These are phyloP conservation scores for Thymelicus acteon DNA, from an alignment of 2,888 invertebrate species.

Conservation along the genomic window DNA sequence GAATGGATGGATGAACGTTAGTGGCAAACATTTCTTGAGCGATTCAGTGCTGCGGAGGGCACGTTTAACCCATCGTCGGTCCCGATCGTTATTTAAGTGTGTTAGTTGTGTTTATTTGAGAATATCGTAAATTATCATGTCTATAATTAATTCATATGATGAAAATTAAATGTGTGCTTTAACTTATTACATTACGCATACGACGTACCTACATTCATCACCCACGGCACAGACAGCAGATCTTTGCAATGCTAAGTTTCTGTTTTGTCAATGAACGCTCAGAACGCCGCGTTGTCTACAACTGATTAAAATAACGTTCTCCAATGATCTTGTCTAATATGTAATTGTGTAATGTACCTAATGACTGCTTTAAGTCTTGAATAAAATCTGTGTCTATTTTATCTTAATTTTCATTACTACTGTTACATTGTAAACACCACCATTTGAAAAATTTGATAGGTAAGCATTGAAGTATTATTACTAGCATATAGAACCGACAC, in stretches of 20 bases:
- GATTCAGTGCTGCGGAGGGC: too few relatives aligned
- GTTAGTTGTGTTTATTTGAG: background rate
- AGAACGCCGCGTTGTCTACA: background rate
- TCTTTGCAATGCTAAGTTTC: background rate
- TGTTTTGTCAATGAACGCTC: background rate
- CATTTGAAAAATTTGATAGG: background rate
- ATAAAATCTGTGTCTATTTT: too few relatives aligned
- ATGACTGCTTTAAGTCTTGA: background rate
- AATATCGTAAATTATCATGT: background rate
- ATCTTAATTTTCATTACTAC: background rate
- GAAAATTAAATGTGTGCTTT: slow-evolving; percentile 10
- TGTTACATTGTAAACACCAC: too few relatives aligned
- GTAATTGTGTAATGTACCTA: background rate
- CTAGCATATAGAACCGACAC: too few relatives aligned
- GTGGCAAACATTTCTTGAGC: too few relatives aligned
- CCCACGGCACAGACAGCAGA: background rate
- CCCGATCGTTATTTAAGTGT: too few relatives aligned
- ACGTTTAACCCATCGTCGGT: too few relatives aligned
- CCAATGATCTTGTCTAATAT: background rate
- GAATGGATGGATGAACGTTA: too few relatives aligned
- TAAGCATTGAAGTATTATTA: too few relatives aligned
- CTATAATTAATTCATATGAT: slow-evolving; percentile 10
- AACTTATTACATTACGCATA: slow-evolving; percentile 7
- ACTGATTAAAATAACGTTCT: background rate
- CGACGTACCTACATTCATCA: slow-evolving; percentile 26